Percentiles rank a stretch among this genome's conserved stretches.
Evolutionary conservation across 2,888 invertebrate genomes (phyloP).

Genomic region (Capitulum mitella): DNA sequence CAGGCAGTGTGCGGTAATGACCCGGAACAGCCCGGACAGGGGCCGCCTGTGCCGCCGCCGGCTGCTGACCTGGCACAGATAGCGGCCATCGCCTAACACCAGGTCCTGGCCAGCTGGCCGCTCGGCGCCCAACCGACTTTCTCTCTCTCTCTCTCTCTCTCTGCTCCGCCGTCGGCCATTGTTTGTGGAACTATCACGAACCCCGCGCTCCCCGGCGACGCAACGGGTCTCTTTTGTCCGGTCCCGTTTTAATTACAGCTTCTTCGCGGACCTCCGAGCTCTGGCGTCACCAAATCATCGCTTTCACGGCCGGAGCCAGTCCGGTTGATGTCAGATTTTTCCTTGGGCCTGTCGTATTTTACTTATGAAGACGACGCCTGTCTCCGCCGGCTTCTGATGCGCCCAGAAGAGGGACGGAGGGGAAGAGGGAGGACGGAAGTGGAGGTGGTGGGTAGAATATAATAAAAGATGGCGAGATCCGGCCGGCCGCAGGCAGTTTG

Average conservation of each 20-base stretch:
- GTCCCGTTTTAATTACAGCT: background rate
- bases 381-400: no score
- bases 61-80: background rate
- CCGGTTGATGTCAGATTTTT: background rate
- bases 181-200: background rate
- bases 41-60: background rate
- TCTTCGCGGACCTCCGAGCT: background rate
- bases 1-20: background rate
- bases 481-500: no score
- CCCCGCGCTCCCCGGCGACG: background rate
- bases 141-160: background rate
- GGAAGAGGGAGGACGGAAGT: no score
- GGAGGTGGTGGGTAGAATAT: no score
- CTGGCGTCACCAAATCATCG: background rate
- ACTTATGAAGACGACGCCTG: no score
- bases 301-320: background rate
- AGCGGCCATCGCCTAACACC: background rate
- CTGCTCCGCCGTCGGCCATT: background rate
- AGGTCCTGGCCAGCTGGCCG: background rate
- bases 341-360: background rate
- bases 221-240: background rate
- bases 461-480: no score
- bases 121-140: background rate
- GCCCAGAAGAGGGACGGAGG: no score
- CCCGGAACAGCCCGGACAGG: background rate